These are phyloP conservation scores for Ecliptopera silaceata DNA, from an alignment of 2,888 invertebrate genomes.

Conservation along the genomic window DNA sequence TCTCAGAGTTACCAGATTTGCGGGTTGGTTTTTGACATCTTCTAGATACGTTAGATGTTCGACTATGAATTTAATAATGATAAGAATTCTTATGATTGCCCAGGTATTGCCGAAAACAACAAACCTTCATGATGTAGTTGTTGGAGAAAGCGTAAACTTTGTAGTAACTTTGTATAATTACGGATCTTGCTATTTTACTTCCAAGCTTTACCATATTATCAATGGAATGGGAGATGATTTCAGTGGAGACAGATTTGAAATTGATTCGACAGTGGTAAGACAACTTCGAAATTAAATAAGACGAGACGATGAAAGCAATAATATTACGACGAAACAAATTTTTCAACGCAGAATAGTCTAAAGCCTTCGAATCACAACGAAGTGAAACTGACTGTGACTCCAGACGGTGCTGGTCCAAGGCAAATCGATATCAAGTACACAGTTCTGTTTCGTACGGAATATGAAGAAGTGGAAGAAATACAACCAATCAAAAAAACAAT, in stretches of 20 bases:
- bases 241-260: constrained; percentile 61
- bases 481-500: constrained; percentile 65
- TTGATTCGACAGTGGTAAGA: constrained; percentile 63
- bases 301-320: neutral
- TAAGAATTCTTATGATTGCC: too few relatives aligned
- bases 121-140: constrained; percentile 70
- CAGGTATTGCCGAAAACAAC: constrained; percentile 65
- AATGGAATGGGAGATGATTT: constrained; percentile 69
- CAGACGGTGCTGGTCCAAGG: constrained; percentile 67
- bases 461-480: constrained; percentile 66
- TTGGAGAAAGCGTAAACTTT: constrained; percentile 54
- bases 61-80: too few relatives aligned
- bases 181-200: constrained; percentile 68
- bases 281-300: neutral
- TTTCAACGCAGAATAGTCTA: constrained; percentile 60
- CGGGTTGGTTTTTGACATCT: constrained; percentile 46
- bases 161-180: constrained; percentile 65
- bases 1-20: constrained; percentile 72
- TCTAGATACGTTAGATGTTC: too few relatives aligned
- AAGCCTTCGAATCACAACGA: constrained; percentile 66
- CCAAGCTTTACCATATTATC: constrained; percentile 59
- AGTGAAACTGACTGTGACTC: constrained; percentile 59
- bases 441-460: constrained; percentile 65
- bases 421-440: constrained; percentile 65
- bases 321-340: neutral